phyloP scores from a whole-genome alignment of 2,113 vertebrate species.

The Oplegnathus fasciatus region DNA sequence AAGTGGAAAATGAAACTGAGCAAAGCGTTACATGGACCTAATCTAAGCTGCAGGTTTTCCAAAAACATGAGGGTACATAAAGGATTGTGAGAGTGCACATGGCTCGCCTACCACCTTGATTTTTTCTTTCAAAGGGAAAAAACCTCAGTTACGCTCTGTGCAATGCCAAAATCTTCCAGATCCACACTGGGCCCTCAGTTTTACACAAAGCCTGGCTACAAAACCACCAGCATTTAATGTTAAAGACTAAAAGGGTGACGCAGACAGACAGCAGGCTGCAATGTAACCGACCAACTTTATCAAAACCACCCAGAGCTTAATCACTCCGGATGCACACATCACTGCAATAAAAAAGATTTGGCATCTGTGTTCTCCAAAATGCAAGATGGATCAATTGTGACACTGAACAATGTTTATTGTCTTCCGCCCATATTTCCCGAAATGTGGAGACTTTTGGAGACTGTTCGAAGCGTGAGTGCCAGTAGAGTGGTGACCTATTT shows the following conservation, averaged over 20 bases:
- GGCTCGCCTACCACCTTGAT: not conserved
- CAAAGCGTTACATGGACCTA: not conserved
- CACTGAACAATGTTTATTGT: conserved; percentile 52
- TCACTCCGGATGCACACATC: conserved; percentile 39
- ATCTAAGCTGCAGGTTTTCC: not conserved
- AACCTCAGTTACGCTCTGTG: conserved; percentile 7
- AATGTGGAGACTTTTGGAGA: conserved; percentile 58
- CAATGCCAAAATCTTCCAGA: conserved; percentile 24
- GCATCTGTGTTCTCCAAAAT: conserved; percentile 48
- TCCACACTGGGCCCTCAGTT: conserved; percentile 13
- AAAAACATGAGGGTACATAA: not conserved
- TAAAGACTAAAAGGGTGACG: conserved; percentile 17
- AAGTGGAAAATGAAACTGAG: not conserved
- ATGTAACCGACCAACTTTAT: conserved; percentile 47
- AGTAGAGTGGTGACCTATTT: conserved; percentile 54
- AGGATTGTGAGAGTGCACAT: not conserved
- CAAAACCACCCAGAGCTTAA: conserved; percentile 56
- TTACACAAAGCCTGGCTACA: conserved; percentile 21
- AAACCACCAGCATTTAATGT: conserved; percentile 30
- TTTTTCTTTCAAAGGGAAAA: conserved; percentile 10
- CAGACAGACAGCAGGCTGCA: conserved; percentile 56
- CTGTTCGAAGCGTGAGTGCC: conserved; percentile 51
- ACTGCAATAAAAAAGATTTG: conserved; percentile 50
- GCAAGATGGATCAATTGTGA: conserved; percentile 56
- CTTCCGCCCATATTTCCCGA: conserved; percentile 63